Evolutionary conservation across 1,140 invertebrate species (phyloP).

Genomic region (Laupala kohalensis): DNA sequence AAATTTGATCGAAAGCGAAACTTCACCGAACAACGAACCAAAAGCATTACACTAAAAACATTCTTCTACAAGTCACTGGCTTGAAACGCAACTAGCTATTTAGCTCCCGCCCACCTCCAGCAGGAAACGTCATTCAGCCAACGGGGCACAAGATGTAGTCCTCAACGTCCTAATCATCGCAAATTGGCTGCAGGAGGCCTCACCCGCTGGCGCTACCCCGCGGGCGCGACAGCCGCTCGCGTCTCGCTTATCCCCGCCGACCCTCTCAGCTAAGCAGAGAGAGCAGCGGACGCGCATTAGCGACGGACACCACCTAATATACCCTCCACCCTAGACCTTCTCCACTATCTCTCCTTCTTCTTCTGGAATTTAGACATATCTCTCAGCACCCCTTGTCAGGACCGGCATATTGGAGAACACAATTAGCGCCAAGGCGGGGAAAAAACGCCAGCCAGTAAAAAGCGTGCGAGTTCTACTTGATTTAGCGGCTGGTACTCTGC

Average conservation of each 20-base stretch:
- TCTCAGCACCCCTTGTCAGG: background rate
- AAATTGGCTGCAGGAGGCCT: background rate
- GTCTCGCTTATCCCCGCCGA: background rate
- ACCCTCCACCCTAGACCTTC: no score
- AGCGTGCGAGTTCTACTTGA: background rate
- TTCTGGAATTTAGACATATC: background rate
- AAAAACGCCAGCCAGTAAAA: background rate
- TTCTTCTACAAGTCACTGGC: no score
- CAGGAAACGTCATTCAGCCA: background rate
- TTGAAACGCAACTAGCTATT: background rate
- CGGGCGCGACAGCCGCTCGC: background rate
- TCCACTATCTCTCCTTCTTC: no score
- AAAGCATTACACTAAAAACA: no score
- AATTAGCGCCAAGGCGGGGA: background rate
- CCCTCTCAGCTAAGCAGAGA: no score
- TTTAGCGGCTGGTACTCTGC: background rate
- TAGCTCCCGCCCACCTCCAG: background rate
- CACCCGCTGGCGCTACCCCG: no score
- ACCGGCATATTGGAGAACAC: background rate
- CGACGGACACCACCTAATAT: no score
- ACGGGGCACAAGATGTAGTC: background rate
- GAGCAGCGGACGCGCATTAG: no score
- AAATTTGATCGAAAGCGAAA: no score
- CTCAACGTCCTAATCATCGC: background rate
- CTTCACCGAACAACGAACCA: no score